Evolutionary conservation across 2,888 invertebrate genomes (phyloP).

Genomic region (Lithosia quadra): DNA sequence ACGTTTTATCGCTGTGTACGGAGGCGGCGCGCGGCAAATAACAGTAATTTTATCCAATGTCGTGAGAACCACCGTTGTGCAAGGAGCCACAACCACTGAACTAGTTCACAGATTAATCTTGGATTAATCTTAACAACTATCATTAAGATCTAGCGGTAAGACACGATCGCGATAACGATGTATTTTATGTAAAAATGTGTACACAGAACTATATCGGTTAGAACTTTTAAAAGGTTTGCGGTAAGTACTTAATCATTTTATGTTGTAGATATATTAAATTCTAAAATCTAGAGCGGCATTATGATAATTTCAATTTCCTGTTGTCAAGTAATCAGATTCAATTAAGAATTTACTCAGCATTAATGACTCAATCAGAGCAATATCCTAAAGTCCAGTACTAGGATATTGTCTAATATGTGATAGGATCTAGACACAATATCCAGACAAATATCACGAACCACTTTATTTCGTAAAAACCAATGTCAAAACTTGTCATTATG

Average conservation of each 20-base stretch:
- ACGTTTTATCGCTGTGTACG: slow-evolving; percentile 53
- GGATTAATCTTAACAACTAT: slow-evolving; percentile 75
- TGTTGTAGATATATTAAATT: background rate
- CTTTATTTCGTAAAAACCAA: background rate
- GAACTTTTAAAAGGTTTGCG: background rate
- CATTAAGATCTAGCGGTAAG: slow-evolving; percentile 71
- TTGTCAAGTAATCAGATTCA: background rate
- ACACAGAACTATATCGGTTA: background rate
- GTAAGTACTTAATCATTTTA: background rate
- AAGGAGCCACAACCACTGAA: slow-evolving; percentile 70
- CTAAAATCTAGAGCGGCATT: background rate
- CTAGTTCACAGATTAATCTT: slow-evolving; percentile 80
- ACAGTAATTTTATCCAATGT: slow-evolving; percentile 83
- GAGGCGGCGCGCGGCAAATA: slow-evolving; percentile 60
- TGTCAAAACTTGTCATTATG: slow-evolving; percentile 9
- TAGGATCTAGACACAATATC: background rate
- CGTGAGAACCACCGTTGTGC: slow-evolving; percentile 80
- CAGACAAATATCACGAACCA: background rate
- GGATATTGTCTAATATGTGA: no score
- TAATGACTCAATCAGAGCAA: background rate
- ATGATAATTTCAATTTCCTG: background rate
- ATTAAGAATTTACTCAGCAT: background rate
- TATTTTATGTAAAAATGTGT: slow-evolving; percentile 41
- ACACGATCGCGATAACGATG: slow-evolving; percentile 62
- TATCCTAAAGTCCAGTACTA: no score